Conservation (phyloP, 2,113 vertebrate species). For the Sebastes fasciatus region DNA sequence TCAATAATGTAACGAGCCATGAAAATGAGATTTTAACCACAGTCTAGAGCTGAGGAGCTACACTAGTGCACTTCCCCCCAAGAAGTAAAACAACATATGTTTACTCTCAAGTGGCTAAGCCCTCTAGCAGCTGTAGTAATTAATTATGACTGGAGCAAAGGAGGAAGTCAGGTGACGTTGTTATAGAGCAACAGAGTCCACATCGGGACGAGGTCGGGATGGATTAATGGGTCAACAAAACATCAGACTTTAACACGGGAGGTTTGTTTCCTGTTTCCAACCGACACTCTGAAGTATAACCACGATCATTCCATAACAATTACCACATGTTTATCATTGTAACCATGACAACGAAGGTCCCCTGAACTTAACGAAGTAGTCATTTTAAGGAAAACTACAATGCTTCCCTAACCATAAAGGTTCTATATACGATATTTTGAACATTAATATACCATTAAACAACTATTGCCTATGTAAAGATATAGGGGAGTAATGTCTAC, state of each 20-base stretch:
- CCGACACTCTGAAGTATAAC: not conserved
- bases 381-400: not conserved
- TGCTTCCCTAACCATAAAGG: too few relatives aligned
- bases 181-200: not conserved
- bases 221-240: not conserved
- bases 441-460: too few relatives aligned
- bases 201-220: too few relatives aligned
- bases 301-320: not conserved
- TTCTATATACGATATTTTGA: too few relatives aligned
- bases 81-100: not conserved
- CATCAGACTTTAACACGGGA: not conserved
- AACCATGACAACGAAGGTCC: not conserved
- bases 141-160: not conserved
- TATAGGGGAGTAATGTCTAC: too few relatives aligned
- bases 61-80: not conserved
- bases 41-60: not conserved
- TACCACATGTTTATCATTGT: not conserved
- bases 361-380: not conserved
- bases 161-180: not conserved
- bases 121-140: not conserved
- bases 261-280: not conserved
- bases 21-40: not conserved
- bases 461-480: too few relatives aligned
- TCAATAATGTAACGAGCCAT: not conserved
- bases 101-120: not conserved